Evolutionary conservation across 2,888 invertebrate genomes (phyloP).

Genomic region (Agonopterix arenella): DNA sequence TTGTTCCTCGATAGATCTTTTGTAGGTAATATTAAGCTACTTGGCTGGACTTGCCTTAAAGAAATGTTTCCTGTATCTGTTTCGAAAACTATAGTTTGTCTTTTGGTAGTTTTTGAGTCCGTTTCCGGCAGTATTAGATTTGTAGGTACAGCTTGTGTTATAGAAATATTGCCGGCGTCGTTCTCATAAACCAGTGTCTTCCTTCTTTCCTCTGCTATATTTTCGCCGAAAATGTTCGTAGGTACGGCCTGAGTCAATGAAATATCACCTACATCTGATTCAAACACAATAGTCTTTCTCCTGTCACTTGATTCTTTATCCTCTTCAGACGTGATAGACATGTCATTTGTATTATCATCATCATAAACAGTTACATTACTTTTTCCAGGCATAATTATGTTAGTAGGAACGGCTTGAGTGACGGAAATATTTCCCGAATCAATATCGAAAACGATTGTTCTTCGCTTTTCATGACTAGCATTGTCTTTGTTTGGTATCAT

Average conservation of each 20-base stretch:
- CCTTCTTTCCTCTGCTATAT: background rate
- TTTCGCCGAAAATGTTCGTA: background rate
- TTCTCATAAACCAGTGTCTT: conserved; percentile 1
- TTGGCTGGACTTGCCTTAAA: conserved; percentile 23
- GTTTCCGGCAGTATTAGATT: conserved; percentile 4
- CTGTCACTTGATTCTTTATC: too few species aligned
- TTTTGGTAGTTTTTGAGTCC: conserved; percentile 9
- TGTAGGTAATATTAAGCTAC: conserved; percentile 11
- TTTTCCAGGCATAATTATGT: background rate
- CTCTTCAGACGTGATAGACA: too few species aligned
- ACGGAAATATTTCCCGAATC: background rate
- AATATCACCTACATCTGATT: too few species aligned
- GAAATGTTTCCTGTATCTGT: conserved; percentile 23
- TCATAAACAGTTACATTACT: background rate
- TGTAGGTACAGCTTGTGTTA: conserved; percentile 22
- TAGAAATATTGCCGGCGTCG: conserved; percentile 20
- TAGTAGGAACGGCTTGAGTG: background rate
- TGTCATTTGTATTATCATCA: too few species aligned
- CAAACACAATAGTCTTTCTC: too few species aligned
- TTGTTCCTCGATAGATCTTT: background rate
- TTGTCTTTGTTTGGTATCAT: too few species aligned
- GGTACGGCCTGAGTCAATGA: too few species aligned
- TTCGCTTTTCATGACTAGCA: conserved; percentile 4
- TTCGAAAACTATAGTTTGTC: conserved; percentile 17
- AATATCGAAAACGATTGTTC: conserved; percentile 17